These are phyloP conservation scores for Stigmatopora argus DNA, from an alignment of 2,113 vertebrate genomes.

Conservation along the genomic window DNA sequence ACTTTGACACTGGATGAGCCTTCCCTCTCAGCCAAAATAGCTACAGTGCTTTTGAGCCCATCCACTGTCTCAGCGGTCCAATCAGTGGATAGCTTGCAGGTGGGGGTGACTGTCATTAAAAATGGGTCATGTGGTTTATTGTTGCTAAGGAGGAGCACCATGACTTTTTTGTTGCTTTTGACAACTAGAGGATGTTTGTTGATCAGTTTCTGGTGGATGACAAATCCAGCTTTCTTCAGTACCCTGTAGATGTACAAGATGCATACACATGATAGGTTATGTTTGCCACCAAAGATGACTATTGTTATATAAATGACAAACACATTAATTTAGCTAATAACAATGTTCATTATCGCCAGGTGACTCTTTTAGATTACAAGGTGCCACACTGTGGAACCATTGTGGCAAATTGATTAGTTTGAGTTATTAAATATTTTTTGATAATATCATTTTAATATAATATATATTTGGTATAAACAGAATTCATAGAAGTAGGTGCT, in stretches of 20 bases:
- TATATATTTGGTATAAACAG: no score
- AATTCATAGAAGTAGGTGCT: no score
- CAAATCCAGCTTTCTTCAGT: not conserved
- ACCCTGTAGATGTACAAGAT: conserved; percentile 3
- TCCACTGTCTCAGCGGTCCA: conserved; percentile 7
- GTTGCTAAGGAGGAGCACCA: conserved; percentile 24
- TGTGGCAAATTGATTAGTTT: no score
- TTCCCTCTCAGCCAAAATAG: conserved; percentile 16
- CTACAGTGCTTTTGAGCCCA: not conserved
- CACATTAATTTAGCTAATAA: no score
- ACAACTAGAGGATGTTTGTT: not conserved
- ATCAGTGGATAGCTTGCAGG: not conserved
- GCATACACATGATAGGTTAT: not conserved
- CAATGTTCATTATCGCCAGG: no score
- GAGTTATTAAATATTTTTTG: no score
- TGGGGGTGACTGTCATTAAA: conserved; percentile 10
- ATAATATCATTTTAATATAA: no score
- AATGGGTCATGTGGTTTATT: conserved; percentile 8
- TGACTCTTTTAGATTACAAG: no score
- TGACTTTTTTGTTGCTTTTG: conserved; percentile 24
- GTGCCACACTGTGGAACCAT: no score
- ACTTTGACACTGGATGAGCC: conserved; percentile 20
- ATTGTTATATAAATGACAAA: no score
- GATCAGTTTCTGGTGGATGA: rapidly evolving
- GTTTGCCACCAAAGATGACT: no score